Conservation (phyloP, 2,888 invertebrate genomes). For the Noctua fimbriata region DNA sequence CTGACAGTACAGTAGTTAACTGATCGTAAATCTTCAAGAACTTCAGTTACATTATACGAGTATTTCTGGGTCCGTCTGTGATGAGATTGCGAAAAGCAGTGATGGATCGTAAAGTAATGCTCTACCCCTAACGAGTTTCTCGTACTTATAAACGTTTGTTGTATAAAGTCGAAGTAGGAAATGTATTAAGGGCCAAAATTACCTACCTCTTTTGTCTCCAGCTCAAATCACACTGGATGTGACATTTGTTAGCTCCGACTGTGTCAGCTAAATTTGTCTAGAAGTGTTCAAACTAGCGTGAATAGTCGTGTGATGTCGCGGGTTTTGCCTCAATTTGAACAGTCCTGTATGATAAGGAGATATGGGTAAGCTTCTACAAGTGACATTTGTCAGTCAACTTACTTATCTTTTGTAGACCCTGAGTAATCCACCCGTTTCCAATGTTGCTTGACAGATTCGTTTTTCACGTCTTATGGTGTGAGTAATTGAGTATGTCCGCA, state of each 20-base stretch:
- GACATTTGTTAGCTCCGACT: not conserved
- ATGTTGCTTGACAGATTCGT: not conserved
- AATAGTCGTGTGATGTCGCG: not conserved
- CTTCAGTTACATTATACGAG: constrained; percentile 1
- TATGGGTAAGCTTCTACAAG: not conserved
- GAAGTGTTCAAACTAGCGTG: not conserved
- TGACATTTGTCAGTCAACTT: not conserved
- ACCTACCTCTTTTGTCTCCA: not conserved
- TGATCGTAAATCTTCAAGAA: constrained; percentile 43
- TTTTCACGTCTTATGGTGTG: not conserved
- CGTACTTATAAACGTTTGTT: not conserved
- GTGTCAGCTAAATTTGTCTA: not conserved
- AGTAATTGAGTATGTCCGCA: not conserved
- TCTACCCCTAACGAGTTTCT: not conserved
- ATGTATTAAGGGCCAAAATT: not conserved
- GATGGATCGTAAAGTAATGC: constrained; percentile 26
- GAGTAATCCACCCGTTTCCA: not conserved
- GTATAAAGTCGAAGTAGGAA: not conserved
- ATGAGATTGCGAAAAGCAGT: constrained; percentile 28
- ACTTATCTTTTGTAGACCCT: not conserved
- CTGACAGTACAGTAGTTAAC: constrained; percentile 38
- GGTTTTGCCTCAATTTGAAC: not conserved
- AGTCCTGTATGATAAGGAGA: not conserved
- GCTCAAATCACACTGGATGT: not conserved
- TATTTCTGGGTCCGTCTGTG: constrained; percentile 10